phyloP scores from a whole-genome alignment of 2,888 invertebrate species.

The Itoplectis maculator region DNA sequence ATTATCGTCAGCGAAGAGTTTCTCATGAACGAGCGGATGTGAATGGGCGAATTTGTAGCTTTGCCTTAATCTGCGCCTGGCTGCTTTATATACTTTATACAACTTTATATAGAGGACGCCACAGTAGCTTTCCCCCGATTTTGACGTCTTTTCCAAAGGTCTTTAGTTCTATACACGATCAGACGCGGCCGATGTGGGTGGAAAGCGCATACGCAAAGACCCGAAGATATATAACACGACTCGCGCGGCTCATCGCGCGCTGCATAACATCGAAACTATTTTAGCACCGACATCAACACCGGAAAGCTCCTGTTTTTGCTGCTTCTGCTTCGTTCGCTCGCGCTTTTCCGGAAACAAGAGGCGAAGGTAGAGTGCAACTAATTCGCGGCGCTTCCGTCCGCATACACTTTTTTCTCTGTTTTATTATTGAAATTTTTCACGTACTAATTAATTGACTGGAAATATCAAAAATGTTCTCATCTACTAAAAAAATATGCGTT shows the following conservation, averaged over 20 bases:
- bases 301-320: slow-evolving; percentile 28
- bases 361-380: no score
- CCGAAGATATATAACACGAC: slow-evolving; percentile 36
- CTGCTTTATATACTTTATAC: no score
- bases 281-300: slow-evolving; percentile 56
- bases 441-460: no score
- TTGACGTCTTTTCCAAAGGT: slow-evolving; percentile 13
- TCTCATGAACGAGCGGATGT: slow-evolving; percentile 48
- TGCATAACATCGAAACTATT: slow-evolving; percentile 60
- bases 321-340: background rate
- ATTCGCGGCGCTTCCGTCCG: no score
- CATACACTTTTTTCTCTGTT: no score
- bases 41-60: slow-evolving; percentile 33
- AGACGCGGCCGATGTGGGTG: background rate
- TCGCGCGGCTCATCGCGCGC: slow-evolving; percentile 10
- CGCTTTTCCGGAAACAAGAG: background rate
- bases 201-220: background rate
- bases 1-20: slow-evolving; percentile 22
- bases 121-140: background rate
- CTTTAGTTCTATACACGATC: slow-evolving; percentile 18
- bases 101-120: no score
- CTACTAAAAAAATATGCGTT: no score
- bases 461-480: no score
- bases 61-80: slow-evolving; percentile 41
- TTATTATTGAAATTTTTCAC: no score